Percentiles rank a stretch among this genome's conserved stretches.
Evolutionary conservation across 2,113 vertebrate species (phyloP).

Genomic region (Actinemys pallida): DNA sequence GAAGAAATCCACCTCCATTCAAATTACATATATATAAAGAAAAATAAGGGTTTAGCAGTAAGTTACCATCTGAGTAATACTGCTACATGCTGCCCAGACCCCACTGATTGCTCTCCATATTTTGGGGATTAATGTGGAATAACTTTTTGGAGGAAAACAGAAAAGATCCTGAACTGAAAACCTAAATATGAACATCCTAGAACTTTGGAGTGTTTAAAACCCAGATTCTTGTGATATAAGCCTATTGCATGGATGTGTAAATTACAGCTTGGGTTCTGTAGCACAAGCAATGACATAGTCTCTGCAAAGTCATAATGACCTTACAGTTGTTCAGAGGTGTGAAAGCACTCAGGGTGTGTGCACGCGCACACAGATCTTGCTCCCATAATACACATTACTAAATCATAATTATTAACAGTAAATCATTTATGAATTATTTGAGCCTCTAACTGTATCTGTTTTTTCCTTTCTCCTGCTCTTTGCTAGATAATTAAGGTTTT

Average conservation of each 20-base stretch:
- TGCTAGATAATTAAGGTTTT: background rate
- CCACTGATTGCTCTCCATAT: background rate
- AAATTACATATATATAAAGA: background rate
- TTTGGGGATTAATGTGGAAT: background rate
- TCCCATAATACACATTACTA: background rate
- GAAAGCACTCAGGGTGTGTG: background rate
- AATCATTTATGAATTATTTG: background rate
- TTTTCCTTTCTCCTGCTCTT: background rate
- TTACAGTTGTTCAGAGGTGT: background rate
- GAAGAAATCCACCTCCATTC: background rate
- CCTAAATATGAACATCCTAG: background rate
- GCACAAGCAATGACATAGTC: background rate
- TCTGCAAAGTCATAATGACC: background rate
- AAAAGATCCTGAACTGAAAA: background rate
- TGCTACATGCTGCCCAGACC: rapidly evolving
- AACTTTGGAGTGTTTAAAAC: background rate
- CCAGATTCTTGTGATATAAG: rapidly evolving
- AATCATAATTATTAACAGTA: background rate
- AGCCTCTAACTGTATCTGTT: rapidly evolving
- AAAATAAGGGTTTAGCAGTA: rapidly evolving
- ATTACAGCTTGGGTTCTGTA: rapidly evolving
- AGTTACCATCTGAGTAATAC: background rate
- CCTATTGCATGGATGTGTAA: rapidly evolving
- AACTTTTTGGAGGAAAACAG: background rate
- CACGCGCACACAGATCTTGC: no score